These are phyloP conservation scores for Datnioides undecimradiatus DNA, from an alignment of 2,113 vertebrate genomes.

Conservation along the genomic window DNA sequence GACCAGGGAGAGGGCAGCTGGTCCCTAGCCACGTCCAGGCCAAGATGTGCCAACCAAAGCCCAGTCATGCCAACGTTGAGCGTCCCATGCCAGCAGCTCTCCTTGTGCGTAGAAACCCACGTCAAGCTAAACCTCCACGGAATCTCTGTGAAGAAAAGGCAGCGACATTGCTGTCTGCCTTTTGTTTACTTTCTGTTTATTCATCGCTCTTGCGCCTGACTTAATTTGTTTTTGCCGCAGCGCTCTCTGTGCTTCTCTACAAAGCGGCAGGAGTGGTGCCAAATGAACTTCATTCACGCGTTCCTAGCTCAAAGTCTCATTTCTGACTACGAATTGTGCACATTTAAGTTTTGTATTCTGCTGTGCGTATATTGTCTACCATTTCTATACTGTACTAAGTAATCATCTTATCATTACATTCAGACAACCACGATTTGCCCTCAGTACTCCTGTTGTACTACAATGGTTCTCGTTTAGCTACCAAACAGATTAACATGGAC, in stretches of 20 bases:
- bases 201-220: neutral
- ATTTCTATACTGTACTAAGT: no score
- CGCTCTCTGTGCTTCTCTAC: neutral
- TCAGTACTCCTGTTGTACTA: neutral
- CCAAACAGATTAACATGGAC: no score
- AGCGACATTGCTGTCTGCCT: neutral
- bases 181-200: slow-evolving; percentile 20
- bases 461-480: neutral
- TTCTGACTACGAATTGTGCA: neutral
- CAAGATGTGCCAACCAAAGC: slow-evolving; percentile 55
- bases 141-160: slow-evolving; percentile 41
- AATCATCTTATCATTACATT: neutral
- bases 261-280: slow-evolving; percentile 14
- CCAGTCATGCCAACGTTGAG: slow-evolving; percentile 55
- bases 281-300: neutral
- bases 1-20: slow-evolving; percentile 85
- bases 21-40: slow-evolving; percentile 68
- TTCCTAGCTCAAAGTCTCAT: neutral
- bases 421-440: neutral
- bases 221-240: slow-evolving; percentile 5
- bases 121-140: slow-evolving; percentile 46
- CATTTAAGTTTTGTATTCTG: neutral
- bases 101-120: slow-evolving; percentile 43
- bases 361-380: neutral
- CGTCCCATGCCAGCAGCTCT: slow-evolving; percentile 54